Evolutionary conservation across 2,888 invertebrate genomes (phyloP).

Genomic region (Hypselothyrea guttata): DNA sequence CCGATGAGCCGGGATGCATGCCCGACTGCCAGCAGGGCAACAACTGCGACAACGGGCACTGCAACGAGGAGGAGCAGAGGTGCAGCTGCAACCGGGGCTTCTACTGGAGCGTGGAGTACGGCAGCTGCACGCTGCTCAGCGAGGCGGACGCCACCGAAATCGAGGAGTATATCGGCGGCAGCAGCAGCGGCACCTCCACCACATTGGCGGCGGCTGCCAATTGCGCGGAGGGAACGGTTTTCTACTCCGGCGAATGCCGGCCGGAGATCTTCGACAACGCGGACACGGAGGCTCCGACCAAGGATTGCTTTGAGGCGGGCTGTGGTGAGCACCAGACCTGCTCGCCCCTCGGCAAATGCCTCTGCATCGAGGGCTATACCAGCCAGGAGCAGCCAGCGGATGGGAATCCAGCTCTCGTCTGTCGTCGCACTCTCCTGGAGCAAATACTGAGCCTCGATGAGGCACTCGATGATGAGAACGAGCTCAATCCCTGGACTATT

Average conservation of each 20-base stretch:
- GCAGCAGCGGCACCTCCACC: not conserved
- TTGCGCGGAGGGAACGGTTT: slow-evolving; percentile 57
- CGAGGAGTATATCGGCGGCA: slow-evolving; percentile 9
- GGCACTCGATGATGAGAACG: slow-evolving; percentile 54
- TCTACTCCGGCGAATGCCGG: slow-evolving; percentile 65
- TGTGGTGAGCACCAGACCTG: slow-evolving; percentile 59
- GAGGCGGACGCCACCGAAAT: slow-evolving; percentile 18
- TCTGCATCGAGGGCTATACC: slow-evolving; percentile 51
- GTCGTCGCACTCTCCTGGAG: slow-evolving; percentile 47
- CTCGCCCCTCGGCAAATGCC: slow-evolving; percentile 41
- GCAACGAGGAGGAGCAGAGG: slow-evolving; percentile 43
- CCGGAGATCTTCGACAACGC: slow-evolving; percentile 65
- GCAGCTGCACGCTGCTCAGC: slow-evolving; percentile 37
- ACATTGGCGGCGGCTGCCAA: slow-evolving; percentile 8
- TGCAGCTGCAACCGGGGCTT: slow-evolving; percentile 63
- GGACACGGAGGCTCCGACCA: slow-evolving; percentile 19
- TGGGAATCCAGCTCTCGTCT: slow-evolving; percentile 18
- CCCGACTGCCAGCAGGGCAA: slow-evolving; percentile 59
- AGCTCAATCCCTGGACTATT: slow-evolving; percentile 55
- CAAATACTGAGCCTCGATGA: slow-evolving; percentile 52
- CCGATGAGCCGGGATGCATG: slow-evolving; percentile 61
- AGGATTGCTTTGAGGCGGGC: slow-evolving; percentile 34
- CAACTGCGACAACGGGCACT: slow-evolving; percentile 63
- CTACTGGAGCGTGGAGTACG: slow-evolving; percentile 28
- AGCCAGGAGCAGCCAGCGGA: slow-evolving; percentile 14